These are phyloP conservation scores for Argentina silus DNA, from an alignment of 2,797 vertebrate genomes.

Conservation along the genomic window DNA sequence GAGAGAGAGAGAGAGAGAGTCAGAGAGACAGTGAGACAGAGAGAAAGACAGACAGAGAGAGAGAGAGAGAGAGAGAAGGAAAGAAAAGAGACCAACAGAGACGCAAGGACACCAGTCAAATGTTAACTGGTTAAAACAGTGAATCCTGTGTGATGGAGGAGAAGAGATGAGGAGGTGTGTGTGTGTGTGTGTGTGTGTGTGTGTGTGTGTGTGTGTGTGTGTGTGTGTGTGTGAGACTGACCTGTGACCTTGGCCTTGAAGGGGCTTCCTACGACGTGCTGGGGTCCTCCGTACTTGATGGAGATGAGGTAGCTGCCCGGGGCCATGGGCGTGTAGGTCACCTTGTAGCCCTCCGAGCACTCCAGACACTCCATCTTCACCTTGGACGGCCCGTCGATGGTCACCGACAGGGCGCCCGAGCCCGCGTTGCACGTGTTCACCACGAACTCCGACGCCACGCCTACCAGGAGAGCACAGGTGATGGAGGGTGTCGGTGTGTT, in stretches of 20 bases:
- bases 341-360: constrained; percentile 90
- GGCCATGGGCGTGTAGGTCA: constrained; percentile 96
- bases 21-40: background rate
- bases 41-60: background rate
- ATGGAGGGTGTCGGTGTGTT: background rate
- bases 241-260: constrained; percentile 98
- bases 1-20: no score
- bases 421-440: constrained; percentile 92
- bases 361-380: constrained; percentile 96
- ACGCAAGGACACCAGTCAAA: no score
- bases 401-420: constrained; percentile 88
- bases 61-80: background rate
- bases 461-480: constrained; percentile 58
- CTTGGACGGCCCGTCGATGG: constrained; percentile 96
- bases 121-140: no score
- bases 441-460: constrained; percentile 87
- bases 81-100: no score
- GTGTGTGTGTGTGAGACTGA: constrained; percentile 49
- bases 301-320: constrained; percentile 97
- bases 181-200: no score
- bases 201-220: no score
- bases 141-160: no score
- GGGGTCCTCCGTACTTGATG: constrained; percentile 95
- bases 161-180: no score
- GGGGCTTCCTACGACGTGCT: constrained; percentile 95